Percentiles rank a stretch among this genome's conserved stretches.
Evolutionary conservation across 2,888 invertebrate species (phyloP).

Genomic region (Chalcosyrphus nemorum): DNA sequence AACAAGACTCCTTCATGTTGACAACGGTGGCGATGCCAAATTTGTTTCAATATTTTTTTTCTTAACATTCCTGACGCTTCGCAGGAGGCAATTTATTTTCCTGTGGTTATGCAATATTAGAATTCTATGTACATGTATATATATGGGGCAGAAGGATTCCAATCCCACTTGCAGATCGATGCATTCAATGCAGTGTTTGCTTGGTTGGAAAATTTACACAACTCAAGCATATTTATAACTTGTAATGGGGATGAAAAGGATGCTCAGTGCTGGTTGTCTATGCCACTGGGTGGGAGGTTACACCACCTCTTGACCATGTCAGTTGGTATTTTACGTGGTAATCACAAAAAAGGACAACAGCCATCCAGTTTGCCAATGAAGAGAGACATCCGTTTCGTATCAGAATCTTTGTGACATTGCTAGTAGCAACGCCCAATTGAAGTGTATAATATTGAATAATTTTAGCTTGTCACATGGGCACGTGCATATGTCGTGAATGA

Average conservation of each 20-base stretch:
- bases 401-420: constrained; percentile 26
- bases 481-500: no score
- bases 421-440: constrained; percentile 13
- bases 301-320: background rate
- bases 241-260: constrained; percentile 22
- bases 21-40: constrained; percentile 37
- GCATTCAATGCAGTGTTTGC: constrained; percentile 11
- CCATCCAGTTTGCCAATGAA: no score
- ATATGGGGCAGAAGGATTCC: background rate
- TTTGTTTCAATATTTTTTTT: constrained; percentile 20
- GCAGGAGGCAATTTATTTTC: constrained; percentile 57
- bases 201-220: background rate
- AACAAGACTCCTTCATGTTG: background rate
- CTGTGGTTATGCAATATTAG: constrained; percentile 48
- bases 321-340: background rate
- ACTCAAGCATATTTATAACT: background rate
- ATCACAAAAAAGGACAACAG: background rate
- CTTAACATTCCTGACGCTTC: constrained; percentile 22
- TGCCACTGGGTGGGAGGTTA: background rate
- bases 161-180: constrained; percentile 9
- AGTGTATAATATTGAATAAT: constrained; percentile 18
- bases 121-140: constrained; percentile 15
- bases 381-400: background rate
- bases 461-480: constrained; percentile 23
- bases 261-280: background rate